phyloP scores from a whole-genome alignment of 2,888 invertebrate genomes.

The Saturnia pavonia region DNA sequence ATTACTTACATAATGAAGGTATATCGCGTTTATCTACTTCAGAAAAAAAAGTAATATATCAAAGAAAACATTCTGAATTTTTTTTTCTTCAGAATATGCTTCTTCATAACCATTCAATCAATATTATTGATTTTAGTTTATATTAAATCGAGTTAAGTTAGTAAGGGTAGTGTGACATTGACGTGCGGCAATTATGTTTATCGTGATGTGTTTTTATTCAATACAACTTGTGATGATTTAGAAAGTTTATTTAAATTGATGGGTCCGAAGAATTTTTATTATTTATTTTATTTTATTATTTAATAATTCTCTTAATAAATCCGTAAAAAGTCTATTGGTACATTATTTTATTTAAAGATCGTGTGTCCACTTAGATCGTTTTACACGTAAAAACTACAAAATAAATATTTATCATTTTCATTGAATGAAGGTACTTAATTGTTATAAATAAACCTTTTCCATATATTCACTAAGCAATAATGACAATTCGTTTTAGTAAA shows the following conservation, averaged over 20 bases:
- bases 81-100: background rate
- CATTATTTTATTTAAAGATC: background rate
- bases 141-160: background rate
- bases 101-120: background rate
- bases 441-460: too few species aligned
- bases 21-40: too few species aligned
- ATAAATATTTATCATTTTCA: too few species aligned
- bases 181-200: conserved; percentile 7
- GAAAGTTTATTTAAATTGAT: conserved; percentile 4
- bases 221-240: conserved; percentile 4
- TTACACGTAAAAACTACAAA: too few species aligned
- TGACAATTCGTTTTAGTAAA: too few species aligned
- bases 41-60: too few species aligned
- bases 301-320: background rate
- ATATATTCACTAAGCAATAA: too few species aligned
- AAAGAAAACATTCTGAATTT: too few species aligned
- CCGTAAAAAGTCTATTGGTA: background rate
- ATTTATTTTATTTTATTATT: background rate
- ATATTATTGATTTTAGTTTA: conserved; percentile 3
- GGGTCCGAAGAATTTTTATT: background rate
- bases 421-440: too few species aligned
- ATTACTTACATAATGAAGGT: too few species aligned
- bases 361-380: too few species aligned
- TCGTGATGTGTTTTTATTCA: conserved; percentile 11
- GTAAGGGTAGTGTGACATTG: conserved; percentile 1